Evolutionary conservation across 2,113 vertebrate genomes (phyloP).

Genomic region (Epinephelus lanceolatus): DNA sequence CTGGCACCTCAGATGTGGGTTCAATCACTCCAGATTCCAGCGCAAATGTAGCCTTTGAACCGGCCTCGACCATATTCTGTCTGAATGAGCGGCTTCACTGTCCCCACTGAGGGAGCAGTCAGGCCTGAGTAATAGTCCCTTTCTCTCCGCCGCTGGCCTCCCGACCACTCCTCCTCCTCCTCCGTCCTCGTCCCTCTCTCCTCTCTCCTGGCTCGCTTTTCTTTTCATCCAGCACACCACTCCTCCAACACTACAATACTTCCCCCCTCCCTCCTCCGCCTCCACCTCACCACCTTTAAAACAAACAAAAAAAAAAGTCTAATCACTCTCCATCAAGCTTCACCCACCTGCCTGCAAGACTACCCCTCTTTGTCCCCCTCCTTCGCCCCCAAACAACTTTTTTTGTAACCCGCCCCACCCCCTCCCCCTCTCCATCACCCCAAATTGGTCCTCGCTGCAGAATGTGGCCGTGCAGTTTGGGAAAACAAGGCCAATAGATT

Average conservation of each 20-base stretch:
- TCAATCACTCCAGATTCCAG: constrained; percentile 46
- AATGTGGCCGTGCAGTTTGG: constrained; percentile 57
- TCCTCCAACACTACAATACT: constrained; percentile 31
- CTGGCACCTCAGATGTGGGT: constrained; percentile 44
- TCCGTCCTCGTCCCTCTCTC: constrained; percentile 36
- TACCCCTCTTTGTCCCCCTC: constrained; percentile 11
- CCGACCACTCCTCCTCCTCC: constrained; percentile 45
- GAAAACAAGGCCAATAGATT: constrained; percentile 70
- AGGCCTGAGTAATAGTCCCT: constrained; percentile 75
- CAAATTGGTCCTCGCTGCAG: constrained; percentile 58
- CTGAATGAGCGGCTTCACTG: constrained; percentile 70
- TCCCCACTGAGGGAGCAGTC: constrained; percentile 71
- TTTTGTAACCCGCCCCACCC: constrained; percentile 14
- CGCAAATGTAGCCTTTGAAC: constrained; percentile 67
- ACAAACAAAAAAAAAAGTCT: constrained; percentile 62
- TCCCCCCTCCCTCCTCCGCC: not conserved
- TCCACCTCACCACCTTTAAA: constrained; percentile 41
- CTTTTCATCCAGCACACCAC: constrained; percentile 57
- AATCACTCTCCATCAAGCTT: constrained; percentile 61
- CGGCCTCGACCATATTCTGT: constrained; percentile 63
- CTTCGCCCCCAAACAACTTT: constrained; percentile 35
- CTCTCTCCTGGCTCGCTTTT: constrained; percentile 49
- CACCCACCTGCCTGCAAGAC: constrained; percentile 68
- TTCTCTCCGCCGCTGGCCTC: constrained; percentile 70
- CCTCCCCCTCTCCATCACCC: constrained; percentile 30